Conservation (phyloP, 2,888 invertebrate genomes). For the Pyrrhosoma nymphula region DNA sequence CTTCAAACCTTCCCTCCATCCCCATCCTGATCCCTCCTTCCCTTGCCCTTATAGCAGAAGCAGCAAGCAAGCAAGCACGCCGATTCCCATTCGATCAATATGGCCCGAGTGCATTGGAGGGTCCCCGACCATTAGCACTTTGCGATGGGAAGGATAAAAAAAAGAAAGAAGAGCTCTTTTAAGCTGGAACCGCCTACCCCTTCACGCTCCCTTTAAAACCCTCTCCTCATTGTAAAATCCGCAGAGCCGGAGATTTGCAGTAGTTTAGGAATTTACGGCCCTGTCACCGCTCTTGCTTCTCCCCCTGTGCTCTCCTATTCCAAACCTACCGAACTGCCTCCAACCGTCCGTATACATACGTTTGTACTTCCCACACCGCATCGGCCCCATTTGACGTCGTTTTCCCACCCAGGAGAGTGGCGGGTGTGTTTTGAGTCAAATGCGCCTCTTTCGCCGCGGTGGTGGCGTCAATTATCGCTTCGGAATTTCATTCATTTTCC, state of each 20-base stretch:
- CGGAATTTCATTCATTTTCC: not conserved
- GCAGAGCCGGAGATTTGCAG: not conserved
- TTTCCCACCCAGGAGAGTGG: not conserved
- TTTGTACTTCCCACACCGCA: no score
- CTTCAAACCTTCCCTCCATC: no score
- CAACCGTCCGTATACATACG: no score
- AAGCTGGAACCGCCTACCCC: not conserved
- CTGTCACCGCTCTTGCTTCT: not conserved
- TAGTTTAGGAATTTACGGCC: not conserved
- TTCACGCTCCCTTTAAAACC: not conserved
- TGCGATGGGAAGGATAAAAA: not conserved
- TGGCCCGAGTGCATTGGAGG: not conserved
- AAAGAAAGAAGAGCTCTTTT: not conserved
- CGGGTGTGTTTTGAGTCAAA: not conserved
- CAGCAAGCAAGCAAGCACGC: not conserved
- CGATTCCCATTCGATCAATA: constrained; percentile 11
- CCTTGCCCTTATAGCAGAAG: not conserved
- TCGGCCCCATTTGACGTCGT: not conserved
- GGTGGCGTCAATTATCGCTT: not conserved
- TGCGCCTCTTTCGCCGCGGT: not conserved
- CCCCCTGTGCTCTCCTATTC: not conserved
- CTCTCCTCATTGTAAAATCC: not conserved
- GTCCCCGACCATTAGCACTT: constrained; percentile 4
- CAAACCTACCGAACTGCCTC: no score
- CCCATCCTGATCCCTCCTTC: not conserved